Conservation (phyloP, 2,888 invertebrate genomes). For the Thecocarcelia acutangulata region DNA sequence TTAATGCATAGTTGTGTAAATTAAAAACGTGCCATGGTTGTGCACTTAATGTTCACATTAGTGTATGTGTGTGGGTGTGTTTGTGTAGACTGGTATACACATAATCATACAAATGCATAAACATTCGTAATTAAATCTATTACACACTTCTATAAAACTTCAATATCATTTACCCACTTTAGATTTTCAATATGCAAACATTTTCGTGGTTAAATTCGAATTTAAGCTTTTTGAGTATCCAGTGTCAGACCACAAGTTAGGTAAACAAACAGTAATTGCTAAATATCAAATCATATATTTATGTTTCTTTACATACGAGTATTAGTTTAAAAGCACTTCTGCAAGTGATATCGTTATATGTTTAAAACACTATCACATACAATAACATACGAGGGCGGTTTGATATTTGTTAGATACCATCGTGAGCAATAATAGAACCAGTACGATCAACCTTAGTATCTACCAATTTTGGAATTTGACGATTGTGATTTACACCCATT, state of each 20-base stretch:
- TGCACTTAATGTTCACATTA: conserved; percentile 2
- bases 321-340: too few species aligned
- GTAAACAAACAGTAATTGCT: conserved; percentile 42
- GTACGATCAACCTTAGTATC: too few species aligned
- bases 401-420: too few species aligned
- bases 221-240: conserved; percentile 37
- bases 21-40: conserved; percentile 32
- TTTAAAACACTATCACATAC: too few species aligned
- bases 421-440: too few species aligned
- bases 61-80: too few species aligned
- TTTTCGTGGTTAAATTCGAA: conserved; percentile 43
- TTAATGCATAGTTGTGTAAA: conserved; percentile 23
- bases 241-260: conserved; percentile 44
- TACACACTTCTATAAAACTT: conserved; percentile 53
- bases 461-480: too few species aligned
- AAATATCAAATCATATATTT: background rate
- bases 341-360: too few species aligned
- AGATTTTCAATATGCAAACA: conserved; percentile 40
- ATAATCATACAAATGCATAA: conserved; percentile 1
- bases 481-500: too few species aligned
- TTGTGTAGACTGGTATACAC: background rate
- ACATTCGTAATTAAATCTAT: conserved; percentile 46
- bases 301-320: background rate
- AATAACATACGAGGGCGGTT: too few species aligned
- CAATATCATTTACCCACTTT: conserved; percentile 44